Evolutionary conservation across 2,113 vertebrate genomes (phyloP).

Genomic region (Saguinus midas): DNA sequence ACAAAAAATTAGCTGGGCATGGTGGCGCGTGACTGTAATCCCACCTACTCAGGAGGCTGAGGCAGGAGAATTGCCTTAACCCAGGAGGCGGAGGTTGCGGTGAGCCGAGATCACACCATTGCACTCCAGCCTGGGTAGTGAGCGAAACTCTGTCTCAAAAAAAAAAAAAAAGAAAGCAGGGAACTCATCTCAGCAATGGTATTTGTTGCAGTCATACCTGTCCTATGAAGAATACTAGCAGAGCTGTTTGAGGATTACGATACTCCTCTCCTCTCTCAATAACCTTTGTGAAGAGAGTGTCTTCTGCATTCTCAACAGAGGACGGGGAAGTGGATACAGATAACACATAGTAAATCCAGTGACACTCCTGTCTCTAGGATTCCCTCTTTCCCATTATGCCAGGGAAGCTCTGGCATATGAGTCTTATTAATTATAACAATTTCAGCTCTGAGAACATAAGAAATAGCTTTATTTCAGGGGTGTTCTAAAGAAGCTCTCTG

Average conservation of each 20-base stretch:
- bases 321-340: background rate
- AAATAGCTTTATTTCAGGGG: background rate
- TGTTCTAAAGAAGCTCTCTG: background rate
- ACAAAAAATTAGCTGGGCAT: too few species aligned
- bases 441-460: background rate
- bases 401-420: background rate
- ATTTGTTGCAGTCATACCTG: background rate
- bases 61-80: too few species aligned
- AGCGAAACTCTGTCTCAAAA: too few species aligned
- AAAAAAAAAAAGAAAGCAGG: background rate
- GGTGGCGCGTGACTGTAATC: too few species aligned
- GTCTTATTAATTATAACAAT: background rate
- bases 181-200: background rate
- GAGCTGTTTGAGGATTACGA: background rate
- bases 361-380: background rate
- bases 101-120: too few species aligned
- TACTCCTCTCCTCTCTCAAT: background rate
- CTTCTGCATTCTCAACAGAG: background rate
- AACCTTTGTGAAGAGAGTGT: background rate
- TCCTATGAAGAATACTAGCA: background rate
- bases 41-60: too few species aligned
- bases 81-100: too few species aligned
- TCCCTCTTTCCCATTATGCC: background rate
- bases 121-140: too few species aligned
- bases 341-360: background rate